Evolutionary conservation across 2,888 invertebrate genomes (phyloP).

Genomic region (Sialis fuliginosa): DNA sequence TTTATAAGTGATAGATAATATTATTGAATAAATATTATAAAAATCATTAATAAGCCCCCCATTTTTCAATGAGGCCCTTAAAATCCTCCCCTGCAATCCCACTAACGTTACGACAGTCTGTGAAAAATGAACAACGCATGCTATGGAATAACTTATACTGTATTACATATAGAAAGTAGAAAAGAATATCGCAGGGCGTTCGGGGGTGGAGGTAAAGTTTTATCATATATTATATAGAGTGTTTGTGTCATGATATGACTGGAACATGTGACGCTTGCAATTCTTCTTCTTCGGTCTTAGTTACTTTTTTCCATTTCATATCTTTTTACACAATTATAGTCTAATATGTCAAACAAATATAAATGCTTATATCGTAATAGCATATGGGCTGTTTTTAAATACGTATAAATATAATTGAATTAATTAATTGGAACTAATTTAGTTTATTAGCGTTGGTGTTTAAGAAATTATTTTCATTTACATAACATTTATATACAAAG

Average conservation of each 20-base stretch:
- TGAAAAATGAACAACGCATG: slow-evolving; percentile 5
- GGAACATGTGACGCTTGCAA: slow-evolving; percentile 5
- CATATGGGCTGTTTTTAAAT: no score
- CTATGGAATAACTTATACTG: slow-evolving; percentile 5
- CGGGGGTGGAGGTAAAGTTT: slow-evolving; percentile 4
- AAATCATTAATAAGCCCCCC: no score
- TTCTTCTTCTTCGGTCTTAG: neutral
- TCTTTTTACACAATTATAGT: neutral
- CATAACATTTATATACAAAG: no score
- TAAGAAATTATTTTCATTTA: no score
- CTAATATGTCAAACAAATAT: neutral
- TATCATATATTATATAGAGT: slow-evolving; percentile 6
- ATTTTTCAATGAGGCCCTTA: no score
- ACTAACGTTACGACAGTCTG: slow-evolving; percentile 1
- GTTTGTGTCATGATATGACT: slow-evolving; percentile 5
- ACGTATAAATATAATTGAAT: no score
- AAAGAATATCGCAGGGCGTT: neutral
- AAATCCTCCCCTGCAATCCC: no score
- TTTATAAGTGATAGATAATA: no score
- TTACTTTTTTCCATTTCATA: neutral
- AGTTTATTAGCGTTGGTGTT: no score
- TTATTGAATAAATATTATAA: no score
- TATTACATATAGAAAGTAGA: neutral
- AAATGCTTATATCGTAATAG: neutral
- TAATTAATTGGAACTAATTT: no score